A percentile compares a stretch with the other conserved stretches of the same genome.
These are phyloP conservation scores for Ammospiza caudacuta DNA, from an alignment of 2,113 vertebrate genomes.

Conservation along the genomic window DNA sequence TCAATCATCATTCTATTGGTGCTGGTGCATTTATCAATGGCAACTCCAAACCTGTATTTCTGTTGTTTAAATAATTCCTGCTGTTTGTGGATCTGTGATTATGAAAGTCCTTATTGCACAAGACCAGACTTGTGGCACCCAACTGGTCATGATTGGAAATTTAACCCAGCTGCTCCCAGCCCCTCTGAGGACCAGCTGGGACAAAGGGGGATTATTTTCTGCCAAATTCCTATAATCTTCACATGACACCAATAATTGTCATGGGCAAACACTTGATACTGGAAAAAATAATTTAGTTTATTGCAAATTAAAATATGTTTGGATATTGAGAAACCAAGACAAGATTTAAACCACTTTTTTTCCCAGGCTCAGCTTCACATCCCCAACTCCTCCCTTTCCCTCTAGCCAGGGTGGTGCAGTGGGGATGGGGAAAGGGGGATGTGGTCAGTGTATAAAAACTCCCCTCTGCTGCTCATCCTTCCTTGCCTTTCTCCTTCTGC, in stretches of 20 bases:
- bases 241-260: neutral
- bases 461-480: neutral
- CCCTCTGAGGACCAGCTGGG: neutral
- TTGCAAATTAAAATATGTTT: neutral
- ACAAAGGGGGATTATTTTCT: neutral
- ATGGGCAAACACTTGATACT: neutral
- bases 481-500: neutral
- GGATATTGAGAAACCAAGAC: neutral
- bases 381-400: neutral
- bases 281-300: neutral
- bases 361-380: neutral
- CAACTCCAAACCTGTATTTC: neutral
- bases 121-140: neutral
- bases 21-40: neutral
- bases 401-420: neutral
- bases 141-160: accelerated
- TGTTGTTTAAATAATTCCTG: neutral
- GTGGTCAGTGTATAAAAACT: neutral
- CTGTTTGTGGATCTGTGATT: neutral
- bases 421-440: neutral
- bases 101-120: neutral
- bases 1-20: neutral
- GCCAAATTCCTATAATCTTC: neutral
- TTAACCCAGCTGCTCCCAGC: neutral
- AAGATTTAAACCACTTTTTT: neutral